These are phyloP conservation scores for Leucophenga montana DNA, from an alignment of 2,888 invertebrate species.

Conservation along the genomic window DNA sequence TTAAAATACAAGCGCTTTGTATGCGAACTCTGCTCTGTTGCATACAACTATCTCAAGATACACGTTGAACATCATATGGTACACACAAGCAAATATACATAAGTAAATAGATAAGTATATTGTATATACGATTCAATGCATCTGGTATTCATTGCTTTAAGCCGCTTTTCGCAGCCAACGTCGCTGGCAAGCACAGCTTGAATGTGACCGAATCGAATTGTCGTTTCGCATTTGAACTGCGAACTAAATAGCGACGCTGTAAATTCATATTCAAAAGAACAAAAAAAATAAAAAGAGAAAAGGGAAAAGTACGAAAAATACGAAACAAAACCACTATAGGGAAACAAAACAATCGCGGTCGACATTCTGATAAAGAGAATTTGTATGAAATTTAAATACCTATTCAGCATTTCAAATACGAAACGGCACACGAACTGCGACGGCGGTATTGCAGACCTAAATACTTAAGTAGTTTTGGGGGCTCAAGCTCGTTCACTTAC, in stretches of 20 bases:
- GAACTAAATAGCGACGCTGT: background rate
- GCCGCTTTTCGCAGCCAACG: constrained; percentile 15
- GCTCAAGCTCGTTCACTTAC: constrained; percentile 35
- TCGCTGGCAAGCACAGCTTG: constrained; percentile 2
- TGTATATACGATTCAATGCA: background rate
- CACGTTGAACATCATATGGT: no score
- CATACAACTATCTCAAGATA: no score
- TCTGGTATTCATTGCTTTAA: constrained; percentile 17
- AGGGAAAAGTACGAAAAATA: background rate
- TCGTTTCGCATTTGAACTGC: constrained; percentile 50
- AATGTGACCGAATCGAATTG: constrained; percentile 53
- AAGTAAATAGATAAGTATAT: no score
- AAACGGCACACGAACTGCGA: constrained; percentile 59
- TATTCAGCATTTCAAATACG: constrained; percentile 66
- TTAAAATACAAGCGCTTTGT: background rate
- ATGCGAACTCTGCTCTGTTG: background rate
- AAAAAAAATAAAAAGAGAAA: background rate
- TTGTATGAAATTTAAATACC: constrained; percentile 68
- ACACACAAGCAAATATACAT: no score
- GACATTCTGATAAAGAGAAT: constrained; percentile 57
- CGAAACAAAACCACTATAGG: background rate
- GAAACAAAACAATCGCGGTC: constrained; percentile 37
- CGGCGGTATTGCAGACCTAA: constrained; percentile 53
- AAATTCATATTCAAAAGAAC: constrained; percentile 3
- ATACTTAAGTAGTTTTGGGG: constrained; percentile 66